A percentile compares a stretch with the other conserved stretches of the same genome.
Evolutionary conservation across 2,888 invertebrate genomes (phyloP).

Genomic region (Dugesia japonica): DNA sequence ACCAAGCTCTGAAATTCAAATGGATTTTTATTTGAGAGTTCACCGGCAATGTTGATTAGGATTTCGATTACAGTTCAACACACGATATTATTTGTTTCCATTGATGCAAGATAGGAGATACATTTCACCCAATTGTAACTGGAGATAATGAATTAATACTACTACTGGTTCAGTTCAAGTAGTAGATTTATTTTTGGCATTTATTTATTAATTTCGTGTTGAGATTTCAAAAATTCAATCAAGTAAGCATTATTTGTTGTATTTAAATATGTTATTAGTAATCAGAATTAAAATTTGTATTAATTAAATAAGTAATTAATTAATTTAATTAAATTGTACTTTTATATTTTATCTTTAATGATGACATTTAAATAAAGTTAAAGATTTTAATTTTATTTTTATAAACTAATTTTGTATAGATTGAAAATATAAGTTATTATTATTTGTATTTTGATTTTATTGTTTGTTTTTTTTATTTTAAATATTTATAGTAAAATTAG

Average conservation of each 20-base stretch:
- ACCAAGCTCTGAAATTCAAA: background rate
- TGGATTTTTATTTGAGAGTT: background rate
- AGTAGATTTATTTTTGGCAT: conserved; percentile 11
- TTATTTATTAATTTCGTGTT: background rate
- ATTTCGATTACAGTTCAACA: conserved; percentile 20
- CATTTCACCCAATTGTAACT: conserved; percentile 20
- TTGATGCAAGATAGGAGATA: conserved; percentile 5
- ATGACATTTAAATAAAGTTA: too few relatives aligned
- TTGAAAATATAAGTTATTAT: too few relatives aligned
- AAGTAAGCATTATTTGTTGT: background rate
- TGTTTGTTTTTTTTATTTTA: too few relatives aligned
- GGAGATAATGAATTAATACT: conserved; percentile 13
- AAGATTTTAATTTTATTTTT: too few relatives aligned
- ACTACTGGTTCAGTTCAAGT: conserved; percentile 16
- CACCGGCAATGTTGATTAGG: conserved; percentile 16
- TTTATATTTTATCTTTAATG: background rate
- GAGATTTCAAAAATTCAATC: background rate
- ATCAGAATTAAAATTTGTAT: background rate
- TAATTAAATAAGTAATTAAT: background rate
- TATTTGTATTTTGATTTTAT: too few relatives aligned
- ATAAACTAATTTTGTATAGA: too few relatives aligned
- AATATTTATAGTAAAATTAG: too few relatives aligned
- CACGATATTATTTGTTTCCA: conserved; percentile 16
- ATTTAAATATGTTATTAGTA: background rate
- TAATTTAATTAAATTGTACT: background rate